Percentiles rank a stretch among this genome's conserved stretches.
Conservation (phyloP, 2,888 invertebrate species). For the Drosophila koepferae region DNA sequence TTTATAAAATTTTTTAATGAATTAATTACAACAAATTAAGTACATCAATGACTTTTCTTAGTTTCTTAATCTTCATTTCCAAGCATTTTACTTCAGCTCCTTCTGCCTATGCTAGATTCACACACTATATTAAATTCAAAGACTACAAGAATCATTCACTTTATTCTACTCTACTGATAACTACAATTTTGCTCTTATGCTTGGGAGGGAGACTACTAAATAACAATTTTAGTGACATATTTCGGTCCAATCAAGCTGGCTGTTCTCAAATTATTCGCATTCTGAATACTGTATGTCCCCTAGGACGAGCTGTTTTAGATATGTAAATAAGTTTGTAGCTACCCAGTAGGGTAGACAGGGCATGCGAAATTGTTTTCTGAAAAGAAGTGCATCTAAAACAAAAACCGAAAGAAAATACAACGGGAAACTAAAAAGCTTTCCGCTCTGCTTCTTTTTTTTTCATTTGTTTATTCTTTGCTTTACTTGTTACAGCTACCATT, state of each 20-base stretch:
- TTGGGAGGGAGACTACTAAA: not conserved
- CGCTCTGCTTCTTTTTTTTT: slow-evolving; percentile 44
- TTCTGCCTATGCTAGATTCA: not conserved
- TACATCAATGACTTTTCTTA: not conserved
- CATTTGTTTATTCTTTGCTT: slow-evolving; percentile 14
- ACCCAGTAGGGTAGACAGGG: not conserved
- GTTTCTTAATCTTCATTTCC: not conserved
- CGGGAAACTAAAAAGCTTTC: slow-evolving; percentile 75
- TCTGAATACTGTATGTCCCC: not conserved
- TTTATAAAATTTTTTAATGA: too few relatives aligned
- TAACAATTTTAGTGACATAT: not conserved
- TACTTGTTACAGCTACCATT: slow-evolving; percentile 54
- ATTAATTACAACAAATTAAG: too few relatives aligned
- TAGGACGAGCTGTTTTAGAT: not conserved
- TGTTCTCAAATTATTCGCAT: not conserved
- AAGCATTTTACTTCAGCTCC: not conserved
- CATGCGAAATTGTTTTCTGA: slow-evolving; percentile 38
- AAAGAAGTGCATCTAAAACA: slow-evolving; percentile 43
- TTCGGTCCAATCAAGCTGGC: not conserved
- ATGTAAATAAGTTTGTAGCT: slow-evolving; percentile 6
- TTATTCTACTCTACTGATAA: not conserved
- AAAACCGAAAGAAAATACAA: slow-evolving; percentile 48
- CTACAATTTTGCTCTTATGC: not conserved
- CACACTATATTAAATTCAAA: too few relatives aligned
- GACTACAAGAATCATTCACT: too few relatives aligned